Evolutionary conservation across 2,113 vertebrate species (phyloP).

Genomic region (Lophura nycthemera): DNA sequence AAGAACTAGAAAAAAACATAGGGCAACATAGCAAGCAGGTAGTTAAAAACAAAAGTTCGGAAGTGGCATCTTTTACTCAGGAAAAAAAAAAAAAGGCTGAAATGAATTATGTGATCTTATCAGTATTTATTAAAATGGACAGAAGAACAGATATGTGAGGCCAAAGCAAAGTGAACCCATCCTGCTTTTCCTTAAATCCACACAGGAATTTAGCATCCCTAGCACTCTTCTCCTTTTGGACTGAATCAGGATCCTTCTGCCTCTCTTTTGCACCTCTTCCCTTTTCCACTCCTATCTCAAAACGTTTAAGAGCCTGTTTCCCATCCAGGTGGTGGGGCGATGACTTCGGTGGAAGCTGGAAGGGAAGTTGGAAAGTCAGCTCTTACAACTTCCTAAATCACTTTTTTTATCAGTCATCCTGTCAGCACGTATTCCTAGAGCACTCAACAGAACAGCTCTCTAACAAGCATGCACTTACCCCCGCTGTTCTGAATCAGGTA

Average conservation of each 20-base stretch:
- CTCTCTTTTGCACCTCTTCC: neutral
- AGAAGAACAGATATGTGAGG: neutral
- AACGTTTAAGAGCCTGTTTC: neutral
- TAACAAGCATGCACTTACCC: neutral
- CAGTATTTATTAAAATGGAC: neutral
- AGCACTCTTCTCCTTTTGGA: neutral
- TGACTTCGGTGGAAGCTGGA: neutral
- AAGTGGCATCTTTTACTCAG: neutral
- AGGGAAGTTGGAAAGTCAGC: neutral
- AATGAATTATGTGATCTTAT: neutral
- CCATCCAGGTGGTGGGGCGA: neutral
- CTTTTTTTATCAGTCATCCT: neutral
- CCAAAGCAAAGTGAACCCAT: neutral
- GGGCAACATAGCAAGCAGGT: neutral
- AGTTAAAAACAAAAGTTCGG: neutral
- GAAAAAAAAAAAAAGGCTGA: neutral
- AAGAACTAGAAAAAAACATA: neutral
- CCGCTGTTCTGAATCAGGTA: neutral
- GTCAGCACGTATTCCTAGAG: neutral
- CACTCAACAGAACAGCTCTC: neutral
- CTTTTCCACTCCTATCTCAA: neutral
- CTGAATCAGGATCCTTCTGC: neutral
- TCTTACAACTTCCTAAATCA: neutral
- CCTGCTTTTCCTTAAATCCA: neutral
- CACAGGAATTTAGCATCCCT: neutral